Base-by-base conservation (phyloP, 1,140 invertebrate genomes). In the Heliconius melpomene region DNA sequence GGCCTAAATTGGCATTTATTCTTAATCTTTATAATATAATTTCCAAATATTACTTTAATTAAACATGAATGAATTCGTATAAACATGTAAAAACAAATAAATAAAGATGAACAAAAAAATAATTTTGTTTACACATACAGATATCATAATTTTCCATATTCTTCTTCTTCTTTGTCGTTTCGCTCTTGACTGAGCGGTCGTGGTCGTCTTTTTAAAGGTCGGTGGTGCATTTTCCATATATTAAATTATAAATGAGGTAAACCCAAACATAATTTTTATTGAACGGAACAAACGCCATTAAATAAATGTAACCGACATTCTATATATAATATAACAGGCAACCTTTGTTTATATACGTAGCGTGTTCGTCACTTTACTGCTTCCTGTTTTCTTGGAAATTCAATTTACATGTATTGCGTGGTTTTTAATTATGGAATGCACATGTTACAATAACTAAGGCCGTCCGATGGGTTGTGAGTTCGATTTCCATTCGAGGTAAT, bases 351-450 rank as follows among this genome's bases (percentile, higher is more conserved):
- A 76, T 60, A 70, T 70, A 76, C 75, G 75, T 74, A 60, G 73
- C 52, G 11, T 60, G 84, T 79, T 78, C 83, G 81, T 84, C 85
- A 82, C 78, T 86, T 83, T 81, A 84, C 79, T 66, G 75, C 78
- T 84, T 83, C 79, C 83, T 81, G 29, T 60, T 18, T 60, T 60
- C 71, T 7, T 78, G 26, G 72, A 60, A 60, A 73, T 72, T 78
- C 46, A 71, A 54, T 72, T 78, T 72, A 78, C 32, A 46, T 26
- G 57, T 66, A 52, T 38, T n/a, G 36, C 32, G 36, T 26, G 29
- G 40, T 23, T 70, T 76, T 66, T 70, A 76, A 75, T 75, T 60
- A 75, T 23, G 54, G 20, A n/a, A 16, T 13, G 36, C 74, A 75
- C 18, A 75, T 75, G 74, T 75, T 75, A 29, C 74, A 2, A 60